phyloP scores from a whole-genome alignment of 2,888 invertebrate species.

The Chromoteleia sp. region DNA sequence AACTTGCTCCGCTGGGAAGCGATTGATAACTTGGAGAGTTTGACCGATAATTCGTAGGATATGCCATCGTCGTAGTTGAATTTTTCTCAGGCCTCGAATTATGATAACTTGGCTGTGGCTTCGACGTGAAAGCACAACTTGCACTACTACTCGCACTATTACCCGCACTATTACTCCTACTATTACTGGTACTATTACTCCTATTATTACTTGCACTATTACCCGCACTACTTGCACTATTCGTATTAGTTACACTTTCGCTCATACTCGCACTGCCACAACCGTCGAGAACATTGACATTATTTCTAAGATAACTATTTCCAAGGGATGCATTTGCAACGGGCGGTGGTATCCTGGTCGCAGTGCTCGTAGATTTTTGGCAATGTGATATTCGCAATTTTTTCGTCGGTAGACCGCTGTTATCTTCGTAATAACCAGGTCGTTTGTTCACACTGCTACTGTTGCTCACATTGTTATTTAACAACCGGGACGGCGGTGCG shows the following conservation, averaged over 20 bases:
- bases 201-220: too few species aligned
- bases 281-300: slow-evolving; percentile 41
- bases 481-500: slow-evolving; percentile 84
- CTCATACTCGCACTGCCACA: slow-evolving; percentile 44
- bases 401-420: slow-evolving; percentile 88
- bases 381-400: slow-evolving; percentile 95
- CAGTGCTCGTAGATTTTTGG: slow-evolving; percentile 85
- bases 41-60: slow-evolving; percentile 8
- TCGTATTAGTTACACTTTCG: slow-evolving; percentile 48
- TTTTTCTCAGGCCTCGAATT: slow-evolving; percentile 38
- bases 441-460: slow-evolving; percentile 87
- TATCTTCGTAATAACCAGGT: slow-evolving; percentile 88
- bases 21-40: slow-evolving; percentile 19
- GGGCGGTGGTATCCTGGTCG: slow-evolving; percentile 79
- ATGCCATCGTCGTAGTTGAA: neutral
- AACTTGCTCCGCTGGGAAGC: slow-evolving; percentile 35
- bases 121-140: slow-evolving; percentile 4
- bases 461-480: slow-evolving; percentile 68
- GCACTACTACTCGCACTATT: slow-evolving; percentile 11
- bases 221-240: slow-evolving; percentile 32
- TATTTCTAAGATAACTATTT: slow-evolving; percentile 47
- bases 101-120: slow-evolving; percentile 28
- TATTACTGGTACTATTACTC: too few species aligned
- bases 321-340: slow-evolving; percentile 60
- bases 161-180: neutral